A percentile compares a stretch with the other conserved stretches of the same genome.
Evolutionary conservation across 2,888 invertebrate genomes (phyloP).

Genomic region (Lasioglossum villosulum): DNA sequence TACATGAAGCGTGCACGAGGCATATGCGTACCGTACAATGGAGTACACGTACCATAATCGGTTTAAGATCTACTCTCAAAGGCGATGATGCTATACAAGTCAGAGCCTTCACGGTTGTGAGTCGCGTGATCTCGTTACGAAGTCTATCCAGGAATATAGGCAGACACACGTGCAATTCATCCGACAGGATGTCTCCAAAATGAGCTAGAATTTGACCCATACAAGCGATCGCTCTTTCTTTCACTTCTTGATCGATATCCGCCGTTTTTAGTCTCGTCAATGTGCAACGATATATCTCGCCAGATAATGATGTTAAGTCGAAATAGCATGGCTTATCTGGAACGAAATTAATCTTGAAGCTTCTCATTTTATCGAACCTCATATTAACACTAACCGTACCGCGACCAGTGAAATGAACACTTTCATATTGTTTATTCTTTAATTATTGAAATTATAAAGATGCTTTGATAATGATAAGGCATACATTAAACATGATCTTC

Average conservation of each 20-base stretch:
- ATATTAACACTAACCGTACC: too few species aligned
- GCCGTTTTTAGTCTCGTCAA: constrained; percentile 94
- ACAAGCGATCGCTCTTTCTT: constrained; percentile 98
- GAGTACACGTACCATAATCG: constrained; percentile 89
- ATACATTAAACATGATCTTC: neutral
- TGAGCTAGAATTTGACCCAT: constrained; percentile 98
- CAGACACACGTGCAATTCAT: constrained; percentile 93
- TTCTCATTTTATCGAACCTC: neutral
- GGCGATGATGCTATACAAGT: constrained; percentile 97
- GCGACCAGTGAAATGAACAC: too few species aligned
- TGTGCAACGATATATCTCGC: constrained; percentile 93
- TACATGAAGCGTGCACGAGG: neutral
- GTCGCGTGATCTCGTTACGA: constrained; percentile 97
- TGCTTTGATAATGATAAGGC: too few species aligned
- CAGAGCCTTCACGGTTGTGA: constrained; percentile 98
- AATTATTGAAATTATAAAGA: too few species aligned
- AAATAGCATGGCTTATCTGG: constrained; percentile 86
- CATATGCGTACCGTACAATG: constrained; percentile 4
- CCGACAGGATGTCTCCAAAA: constrained; percentile 93
- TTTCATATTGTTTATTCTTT: too few species aligned
- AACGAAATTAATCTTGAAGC: constrained; percentile 27
- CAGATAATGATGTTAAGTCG: constrained; percentile 92
- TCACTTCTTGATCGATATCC: constrained; percentile 99
- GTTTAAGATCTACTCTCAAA: constrained; percentile 92
- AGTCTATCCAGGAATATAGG: constrained; percentile 98